phyloP scores from a whole-genome alignment of 2,113 vertebrate genomes.

The Gymnarchus niloticus region DNA sequence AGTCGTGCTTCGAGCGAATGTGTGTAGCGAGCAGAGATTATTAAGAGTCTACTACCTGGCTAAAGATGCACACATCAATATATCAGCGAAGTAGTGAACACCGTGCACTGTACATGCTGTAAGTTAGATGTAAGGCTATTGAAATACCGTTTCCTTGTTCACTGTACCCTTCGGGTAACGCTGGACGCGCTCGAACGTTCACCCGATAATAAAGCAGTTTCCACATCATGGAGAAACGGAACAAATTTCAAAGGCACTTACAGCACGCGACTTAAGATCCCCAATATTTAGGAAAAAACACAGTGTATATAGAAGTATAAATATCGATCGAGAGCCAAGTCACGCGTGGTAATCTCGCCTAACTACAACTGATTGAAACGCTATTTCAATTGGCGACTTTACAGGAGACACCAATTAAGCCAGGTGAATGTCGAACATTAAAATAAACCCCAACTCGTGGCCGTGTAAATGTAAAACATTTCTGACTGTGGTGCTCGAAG shows the following conservation, averaged over 20 bases:
- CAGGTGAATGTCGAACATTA: conserved; percentile 25
- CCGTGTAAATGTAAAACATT: not conserved
- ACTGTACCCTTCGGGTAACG: conserved; percentile 1
- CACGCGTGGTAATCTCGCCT: not conserved
- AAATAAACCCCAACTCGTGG: not conserved
- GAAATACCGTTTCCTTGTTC: not conserved
- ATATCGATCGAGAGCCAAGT: not conserved
- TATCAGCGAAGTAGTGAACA: conserved; percentile 7
- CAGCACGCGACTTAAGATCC: not conserved
- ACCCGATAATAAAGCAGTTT: not conserved
- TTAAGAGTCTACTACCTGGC: not conserved
- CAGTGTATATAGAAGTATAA: conserved; percentile 17
- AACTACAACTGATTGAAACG: conserved; percentile 17
- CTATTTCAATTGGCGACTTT: conserved; percentile 30
- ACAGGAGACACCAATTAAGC: conserved; percentile 26
- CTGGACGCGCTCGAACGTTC: not conserved
- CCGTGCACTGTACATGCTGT: not conserved
- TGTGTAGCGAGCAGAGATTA: not conserved
- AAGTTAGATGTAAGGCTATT: not conserved
- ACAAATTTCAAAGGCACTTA: not conserved
- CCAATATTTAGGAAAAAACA: not conserved
- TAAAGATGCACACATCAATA: not conserved
- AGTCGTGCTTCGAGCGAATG: not conserved
- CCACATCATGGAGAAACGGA: not conserved
- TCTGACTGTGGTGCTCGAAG: not conserved